Base-by-base conservation (phyloP, 35 echinoderm and acorn worm species). In the Chiridota heheva region DNA sequence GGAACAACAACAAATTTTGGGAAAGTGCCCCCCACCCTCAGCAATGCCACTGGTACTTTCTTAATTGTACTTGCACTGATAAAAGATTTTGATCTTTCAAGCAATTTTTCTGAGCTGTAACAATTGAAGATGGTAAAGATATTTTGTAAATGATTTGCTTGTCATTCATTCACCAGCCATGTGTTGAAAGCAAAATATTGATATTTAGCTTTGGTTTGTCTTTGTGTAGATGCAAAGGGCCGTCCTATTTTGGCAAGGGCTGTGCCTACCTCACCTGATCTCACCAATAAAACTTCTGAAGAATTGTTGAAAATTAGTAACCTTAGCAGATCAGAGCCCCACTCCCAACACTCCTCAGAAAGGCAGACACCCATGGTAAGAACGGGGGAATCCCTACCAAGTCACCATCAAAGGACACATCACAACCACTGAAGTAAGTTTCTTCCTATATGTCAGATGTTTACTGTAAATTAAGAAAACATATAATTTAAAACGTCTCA, bases 171-270 rank as follows among this genome's bases (percentile, higher is more conserved):
- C n/a, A n/a, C n/a, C n/a, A n/a, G n/a, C n/a, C n/a, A n/a, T n/a
- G n/a, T n/a, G n/a, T n/a, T 55, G 15, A 55, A 55, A 55, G 24
- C 49, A 55, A 55, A 25, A 25, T 25, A 55, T 55, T 55, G 49
- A 15, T 55, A 25, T 15, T 55, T 55, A 17, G 0, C 0, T 17
- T 72, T 72, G 18, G 10, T 2, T 72, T n/a, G n/a, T 7, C 12
- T 8, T 72, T 37, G n/a, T 17, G 13, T 18, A 74, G 70, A 74
- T 74, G 20, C 42, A 2, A 74, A 74, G 34, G 70, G 70, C 44
- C 31, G 70, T 20, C 70, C 70, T 51, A 51, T 74, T 28, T 0
- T 74, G 26, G 43, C 70, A 4, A 74, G 70, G 44, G 40, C 70
- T 16, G 70, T 74, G 40, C 36, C 70, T 3, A 49, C 70, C 7